Evolutionary conservation across 2,113 vertebrate genomes (phyloP), one percentile per base, ranked within the genome.

Genomic region (Leucopsar rothschildi): DNA sequence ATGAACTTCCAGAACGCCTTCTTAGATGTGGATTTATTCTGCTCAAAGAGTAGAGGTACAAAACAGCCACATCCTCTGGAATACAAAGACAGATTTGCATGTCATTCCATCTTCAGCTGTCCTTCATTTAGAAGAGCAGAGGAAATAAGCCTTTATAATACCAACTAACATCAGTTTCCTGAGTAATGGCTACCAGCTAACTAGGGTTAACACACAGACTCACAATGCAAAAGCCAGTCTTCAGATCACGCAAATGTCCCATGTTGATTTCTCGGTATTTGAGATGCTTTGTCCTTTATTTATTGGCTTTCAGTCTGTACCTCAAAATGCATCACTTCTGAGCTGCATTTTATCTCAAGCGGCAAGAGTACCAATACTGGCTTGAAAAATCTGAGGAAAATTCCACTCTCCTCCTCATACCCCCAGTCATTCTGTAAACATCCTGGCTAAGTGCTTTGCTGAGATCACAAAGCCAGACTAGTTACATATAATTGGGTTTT

Each of bases 1-100:
- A 91, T 0, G 5, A 86, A 82, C 37, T 44, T 91, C 37, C 56
- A 88, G 66, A 92, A 80, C 24, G 15, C 29, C 16, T 81, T 61
- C 84, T 95, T 52, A 94, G 94, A 95, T 96, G 95, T 95, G 94
- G 91, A 94, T 95, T 93, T 93, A 63, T 79, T 93, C 49, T 71
- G 47, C 44, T 92, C 49, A 81, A 70, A 68, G 56, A 44, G 33
- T 70, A 80, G 92, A 89, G 73, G 89, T 53, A 85, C 52, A 94
- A 95, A 95, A 14, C 37, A 89, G 81, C 94, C 95, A 94, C 92
- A 88, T 97, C 93, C 94, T 95, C 66, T 0, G 4, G 77, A 81
- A 82, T 50, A 70, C 33, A 64, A 83, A 93, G 75, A 23, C 20
- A 64, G 39, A 3, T 0, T n/a, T 84, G 28, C 83, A 33, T 42